Evolutionary conservation across 1,140 invertebrate genomes (phyloP), one percentile per base, ranked within the genome.

Genomic region (Chymomyza costata): DNA sequence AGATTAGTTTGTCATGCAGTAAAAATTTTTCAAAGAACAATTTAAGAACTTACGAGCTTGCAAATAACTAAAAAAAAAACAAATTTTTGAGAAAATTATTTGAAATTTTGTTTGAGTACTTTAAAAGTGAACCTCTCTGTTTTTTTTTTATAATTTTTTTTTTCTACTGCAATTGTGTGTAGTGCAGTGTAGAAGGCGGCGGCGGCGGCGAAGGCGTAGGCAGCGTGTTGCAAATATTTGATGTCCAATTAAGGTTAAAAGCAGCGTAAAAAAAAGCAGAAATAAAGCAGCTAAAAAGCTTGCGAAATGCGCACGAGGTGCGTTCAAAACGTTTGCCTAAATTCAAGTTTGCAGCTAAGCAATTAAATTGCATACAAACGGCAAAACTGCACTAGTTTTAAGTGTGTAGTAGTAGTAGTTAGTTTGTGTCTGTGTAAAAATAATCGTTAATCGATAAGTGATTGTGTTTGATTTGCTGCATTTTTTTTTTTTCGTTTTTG

Each of bases 401-500:
- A 38, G 17, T 13, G 35, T 40, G 35, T 30, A n/a, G n/a, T n/a
- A n/a, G n/a, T n/a, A n/a, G n/a, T n/a, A 16, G 15, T 13, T 18
- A 45, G n/a, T 55, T 5, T 34, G 18, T 39, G 46, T 37, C 40
- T 40, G 14, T 46, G 35, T 41, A 48, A 54, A 38, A 31, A 54
- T 37, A 6, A 25, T 54, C 10, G 28, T 32, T 35, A 35, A 49
- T 19, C 11, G 11, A 47, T 14, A 28, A 30, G 17, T 51, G 49
- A 40, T 8, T 30, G 48, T 63, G 43, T 44, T 47, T 74, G 60
- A 59, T 59, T 61, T 52, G 58, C 70, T 53, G 70, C 51, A 49
- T 54, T 60, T 34, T 45, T 65, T 53, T 39, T 55, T 60, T 65
- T 21, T 49, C 49, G 31, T 54, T 54, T 46, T 31, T 46, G 44